A percentile compares a stretch with the other conserved stretches of the same genome.
phyloP scores from a whole-genome alignment of 1,140 invertebrate species.

The Sycobia sp. region DNA sequence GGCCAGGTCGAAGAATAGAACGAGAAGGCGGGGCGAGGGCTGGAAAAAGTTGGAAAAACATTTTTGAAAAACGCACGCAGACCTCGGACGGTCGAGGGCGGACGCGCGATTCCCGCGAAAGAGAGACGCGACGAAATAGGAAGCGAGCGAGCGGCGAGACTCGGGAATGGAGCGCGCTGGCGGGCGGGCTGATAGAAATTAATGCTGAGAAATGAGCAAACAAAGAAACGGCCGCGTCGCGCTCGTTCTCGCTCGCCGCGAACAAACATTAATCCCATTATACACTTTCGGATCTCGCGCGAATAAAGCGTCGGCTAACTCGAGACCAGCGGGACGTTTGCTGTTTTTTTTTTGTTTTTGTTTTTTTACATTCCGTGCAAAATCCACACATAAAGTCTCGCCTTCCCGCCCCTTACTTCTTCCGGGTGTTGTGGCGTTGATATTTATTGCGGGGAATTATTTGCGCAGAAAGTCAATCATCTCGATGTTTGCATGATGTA shows the following conservation, averaged over 20 bases:
- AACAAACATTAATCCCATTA: too few species aligned
- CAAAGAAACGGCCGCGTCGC: neutral
- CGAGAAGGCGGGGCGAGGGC: too few species aligned
- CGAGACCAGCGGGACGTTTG: too few species aligned
- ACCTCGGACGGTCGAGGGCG: neutral
- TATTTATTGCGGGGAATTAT: neutral
- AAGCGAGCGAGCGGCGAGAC: too few species aligned
- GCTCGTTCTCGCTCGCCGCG: neutral
- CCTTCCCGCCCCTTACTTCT: too few species aligned
- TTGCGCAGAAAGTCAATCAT: neutral
- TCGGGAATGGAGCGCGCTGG: neutral
- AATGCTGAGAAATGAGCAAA: constrained; percentile 6
- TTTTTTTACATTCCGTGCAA: neutral
- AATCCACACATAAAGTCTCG: neutral
- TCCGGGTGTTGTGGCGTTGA: neutral
- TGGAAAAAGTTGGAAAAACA: neutral
- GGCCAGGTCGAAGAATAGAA: too few species aligned
- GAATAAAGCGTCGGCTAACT: too few species aligned
- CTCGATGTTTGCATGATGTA: neutral
- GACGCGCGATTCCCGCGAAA: too few species aligned
- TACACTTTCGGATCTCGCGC: too few species aligned
- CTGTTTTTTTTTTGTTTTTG: too few species aligned
- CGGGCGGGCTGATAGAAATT: neutral
- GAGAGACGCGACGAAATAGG: neutral
- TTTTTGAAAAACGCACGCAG: neutral